Conservation (phyloP, 2,113 vertebrate species). For the Petaurus breviceps region DNA sequence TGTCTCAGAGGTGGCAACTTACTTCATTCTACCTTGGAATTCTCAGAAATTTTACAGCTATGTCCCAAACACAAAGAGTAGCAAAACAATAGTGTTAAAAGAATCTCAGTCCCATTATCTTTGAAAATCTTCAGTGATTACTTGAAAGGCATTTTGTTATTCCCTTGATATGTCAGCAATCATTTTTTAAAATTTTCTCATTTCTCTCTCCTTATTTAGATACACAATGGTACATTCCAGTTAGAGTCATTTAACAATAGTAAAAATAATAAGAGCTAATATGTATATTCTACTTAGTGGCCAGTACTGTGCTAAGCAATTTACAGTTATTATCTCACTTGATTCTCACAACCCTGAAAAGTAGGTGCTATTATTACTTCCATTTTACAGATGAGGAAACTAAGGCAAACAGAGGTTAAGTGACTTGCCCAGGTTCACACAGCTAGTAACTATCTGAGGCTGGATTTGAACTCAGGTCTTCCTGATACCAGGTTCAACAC, state of each 20-base stretch:
- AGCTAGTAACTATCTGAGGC: not conserved
- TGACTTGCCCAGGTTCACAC: not conserved
- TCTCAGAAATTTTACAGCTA: not conserved
- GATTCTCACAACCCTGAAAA: not conserved
- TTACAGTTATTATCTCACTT: not conserved
- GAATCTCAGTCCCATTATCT: slow-evolving; percentile 6
- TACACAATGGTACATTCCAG: not conserved
- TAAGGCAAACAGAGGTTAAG: not conserved
- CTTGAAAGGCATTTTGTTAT: not conserved
- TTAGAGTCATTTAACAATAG: not conserved
- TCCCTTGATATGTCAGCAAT: not conserved
- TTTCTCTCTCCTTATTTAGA: not conserved
- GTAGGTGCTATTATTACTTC: not conserved
- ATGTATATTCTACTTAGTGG: not conserved
- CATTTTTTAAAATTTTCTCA: not conserved
- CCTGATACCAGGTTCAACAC: not conserved
- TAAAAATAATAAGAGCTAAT: not conserved
- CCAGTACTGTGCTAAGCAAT: not conserved
- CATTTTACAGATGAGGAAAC: not conserved
- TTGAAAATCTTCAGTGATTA: slow-evolving; percentile 7
- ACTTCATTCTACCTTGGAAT: not conserved
- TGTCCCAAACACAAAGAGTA: not conserved
- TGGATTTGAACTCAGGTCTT: not conserved
- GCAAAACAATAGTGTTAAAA: slow-evolving; percentile 11
- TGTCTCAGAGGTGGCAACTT: not conserved